These are phyloP conservation scores for Conchocele bisecta DNA, from an alignment of 2,888 invertebrate species.

Conservation along the genomic window DNA sequence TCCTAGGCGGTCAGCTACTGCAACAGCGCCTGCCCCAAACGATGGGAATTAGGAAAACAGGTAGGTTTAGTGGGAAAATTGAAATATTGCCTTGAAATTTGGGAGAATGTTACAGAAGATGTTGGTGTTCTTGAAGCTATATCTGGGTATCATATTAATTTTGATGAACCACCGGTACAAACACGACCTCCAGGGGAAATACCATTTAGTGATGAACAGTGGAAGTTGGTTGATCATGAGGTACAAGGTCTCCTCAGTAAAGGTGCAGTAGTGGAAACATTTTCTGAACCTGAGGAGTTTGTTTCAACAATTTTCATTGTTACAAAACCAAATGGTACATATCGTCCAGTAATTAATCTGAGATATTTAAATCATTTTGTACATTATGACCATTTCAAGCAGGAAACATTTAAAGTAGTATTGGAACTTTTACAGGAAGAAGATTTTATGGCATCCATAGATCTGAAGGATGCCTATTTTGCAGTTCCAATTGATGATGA, in stretches of 20 bases:
- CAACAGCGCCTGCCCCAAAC: not conserved
- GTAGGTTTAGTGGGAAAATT: not conserved
- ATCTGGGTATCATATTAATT: not conserved
- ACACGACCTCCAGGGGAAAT: not conserved
- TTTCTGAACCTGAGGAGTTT: conserved; percentile 9
- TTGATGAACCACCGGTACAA: not conserved
- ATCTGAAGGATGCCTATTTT: conserved; percentile 5
- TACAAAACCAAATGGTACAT: conserved; percentile 20
- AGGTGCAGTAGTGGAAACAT: not conserved
- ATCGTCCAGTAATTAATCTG: conserved; percentile 28
- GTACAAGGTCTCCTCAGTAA: not conserved
- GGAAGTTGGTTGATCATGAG: not conserved
- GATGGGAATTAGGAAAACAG: not conserved
- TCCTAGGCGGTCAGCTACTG: not conserved
- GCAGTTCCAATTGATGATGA: conserved; percentile 11
- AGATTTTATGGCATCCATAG: conserved; percentile 31
- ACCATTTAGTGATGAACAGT: not conserved
- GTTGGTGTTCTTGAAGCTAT: not conserved
- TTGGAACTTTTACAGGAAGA: conserved; percentile 20
- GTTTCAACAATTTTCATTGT: conserved; percentile 29
- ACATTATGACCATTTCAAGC: conserved; percentile 34
- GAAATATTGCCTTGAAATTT: not conserved
- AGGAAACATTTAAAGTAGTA: conserved; percentile 4
- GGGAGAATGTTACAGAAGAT: not conserved
- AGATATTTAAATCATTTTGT: conserved; percentile 30